These are phyloP conservation scores for Pseudococcus jackbeardsleyi DNA, from an alignment of 2,888 invertebrate genomes.

Conservation along the genomic window DNA sequence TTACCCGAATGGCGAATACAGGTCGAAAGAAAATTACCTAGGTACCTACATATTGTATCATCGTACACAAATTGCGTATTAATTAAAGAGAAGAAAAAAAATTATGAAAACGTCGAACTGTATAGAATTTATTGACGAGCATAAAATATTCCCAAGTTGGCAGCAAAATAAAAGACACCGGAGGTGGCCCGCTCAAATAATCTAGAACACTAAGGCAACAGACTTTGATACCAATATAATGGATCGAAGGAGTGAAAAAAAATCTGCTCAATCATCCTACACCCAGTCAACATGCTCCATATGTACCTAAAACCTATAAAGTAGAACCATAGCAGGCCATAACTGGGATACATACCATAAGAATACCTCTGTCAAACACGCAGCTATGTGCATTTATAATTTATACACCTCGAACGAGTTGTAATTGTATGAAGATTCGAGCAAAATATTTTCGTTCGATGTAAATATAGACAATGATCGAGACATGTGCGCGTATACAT, in stretches of 20 bases:
- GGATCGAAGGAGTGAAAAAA: not conserved
- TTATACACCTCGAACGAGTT: not conserved
- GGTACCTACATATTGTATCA: not conserved
- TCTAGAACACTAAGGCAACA: not conserved
- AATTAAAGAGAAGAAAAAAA: constrained; percentile 13
- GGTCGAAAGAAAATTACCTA: not conserved
- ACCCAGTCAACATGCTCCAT: not conserved
- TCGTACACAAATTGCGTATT: not conserved
- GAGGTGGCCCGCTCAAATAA: constrained; percentile 28
- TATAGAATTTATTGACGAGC: constrained; percentile 8
- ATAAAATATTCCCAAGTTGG: not conserved
- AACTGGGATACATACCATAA: constrained; percentile 4
- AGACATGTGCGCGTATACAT: constrained; percentile 21
- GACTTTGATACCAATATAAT: constrained; percentile 6
- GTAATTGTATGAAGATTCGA: not conserved
- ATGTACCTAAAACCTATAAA: not conserved
- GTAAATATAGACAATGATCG: constrained; percentile 44
- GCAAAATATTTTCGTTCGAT: constrained; percentile 7
- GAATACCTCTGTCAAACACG: not conserved
- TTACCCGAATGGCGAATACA: not conserved
- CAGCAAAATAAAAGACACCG: constrained; percentile 3
- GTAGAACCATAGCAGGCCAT: not conserved
- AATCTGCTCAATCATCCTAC: constrained; percentile 19
- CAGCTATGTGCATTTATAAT: not conserved
- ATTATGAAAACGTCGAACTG: not conserved